Base-by-base conservation (phyloP, 2,888 invertebrate genomes). In the Drosophila niveifrons region DNA sequence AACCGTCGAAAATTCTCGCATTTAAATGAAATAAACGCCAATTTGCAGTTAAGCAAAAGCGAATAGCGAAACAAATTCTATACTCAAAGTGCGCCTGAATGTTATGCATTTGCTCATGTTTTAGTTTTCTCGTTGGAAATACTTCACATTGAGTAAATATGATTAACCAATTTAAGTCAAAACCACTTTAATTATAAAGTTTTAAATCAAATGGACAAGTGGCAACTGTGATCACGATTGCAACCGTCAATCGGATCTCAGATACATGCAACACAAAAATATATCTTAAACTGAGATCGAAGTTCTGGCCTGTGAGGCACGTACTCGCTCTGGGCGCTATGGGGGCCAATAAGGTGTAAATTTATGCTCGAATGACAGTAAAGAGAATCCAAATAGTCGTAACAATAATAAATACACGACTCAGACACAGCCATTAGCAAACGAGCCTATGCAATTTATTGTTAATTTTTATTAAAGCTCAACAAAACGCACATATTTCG, bases 321-420 rank as follows among this genome's bases (percentile, higher is more conserved):
- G 82, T 85, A 85, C 71, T 66, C 52, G 72, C 74, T 81, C 56
- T 81, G 79, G 83, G 87, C 72, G 77, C 86, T 88, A 91, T 91
- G 91, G 90, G 90, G 91, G 91, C 89, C 91, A 91, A 91, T 91
- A 91, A 90, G 90, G 91, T 91, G 91, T 91, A 91, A 91, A 91
- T 91, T 90, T 91, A 88, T 83, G 86, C 88, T 72, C 47, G 59
- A 66, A 52, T 67, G 59, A 50, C 73, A 65, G 69, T 63, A 66
- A 17, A 68, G 55, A 78, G 64, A 72, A 75, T 59, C 70, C 48
- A 62, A 44, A 57, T 39, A n/a, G n/a, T n/a, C n/a, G n/a, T n/a
- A 68, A 66, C 57, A 77, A 73, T 55, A 70, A 68, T 48, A 66
- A 52, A 51, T 56, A 74, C 23, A 63, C 55, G 73, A 67, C 13